Conservation (phyloP, 2,113 vertebrate genomes). For the Panthera tigris region DNA sequence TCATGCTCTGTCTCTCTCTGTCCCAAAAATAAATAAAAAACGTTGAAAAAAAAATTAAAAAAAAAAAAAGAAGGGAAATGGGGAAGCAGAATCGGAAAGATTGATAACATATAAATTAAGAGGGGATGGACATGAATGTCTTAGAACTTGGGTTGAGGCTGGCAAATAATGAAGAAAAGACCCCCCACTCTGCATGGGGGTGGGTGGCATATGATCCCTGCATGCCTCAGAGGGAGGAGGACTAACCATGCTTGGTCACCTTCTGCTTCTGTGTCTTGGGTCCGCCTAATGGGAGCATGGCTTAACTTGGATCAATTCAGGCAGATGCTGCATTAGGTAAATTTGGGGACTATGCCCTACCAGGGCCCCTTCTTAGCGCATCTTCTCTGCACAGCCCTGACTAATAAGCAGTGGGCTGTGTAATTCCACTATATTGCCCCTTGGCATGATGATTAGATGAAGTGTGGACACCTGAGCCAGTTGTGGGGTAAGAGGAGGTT, state of each 20-base stretch:
- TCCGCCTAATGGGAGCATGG: background rate
- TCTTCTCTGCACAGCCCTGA: background rate
- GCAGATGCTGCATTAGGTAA: background rate
- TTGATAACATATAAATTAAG: background rate
- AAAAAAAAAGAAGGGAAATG: background rate
- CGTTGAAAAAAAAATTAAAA: no score
- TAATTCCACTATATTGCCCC: background rate
- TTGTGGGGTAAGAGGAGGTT: background rate
- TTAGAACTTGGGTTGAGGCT: background rate
- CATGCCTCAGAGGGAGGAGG: background rate
- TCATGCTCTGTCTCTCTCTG: no score
- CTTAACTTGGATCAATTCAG: background rate
- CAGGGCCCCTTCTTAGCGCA: background rate
- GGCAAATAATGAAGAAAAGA: background rate
- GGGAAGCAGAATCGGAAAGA: background rate
- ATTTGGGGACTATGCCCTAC: background rate
- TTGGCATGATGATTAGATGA: background rate
- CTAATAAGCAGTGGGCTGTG: background rate
- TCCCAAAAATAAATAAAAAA: no score
- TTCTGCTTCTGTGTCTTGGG: background rate
- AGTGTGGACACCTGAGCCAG: background rate
- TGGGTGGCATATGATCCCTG: background rate
- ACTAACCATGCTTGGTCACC: background rate
- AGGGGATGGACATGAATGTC: background rate
- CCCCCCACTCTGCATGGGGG: accelerated